Evolutionary conservation across 2,888 invertebrate genomes (phyloP).

Genomic region (Neria commutata): DNA sequence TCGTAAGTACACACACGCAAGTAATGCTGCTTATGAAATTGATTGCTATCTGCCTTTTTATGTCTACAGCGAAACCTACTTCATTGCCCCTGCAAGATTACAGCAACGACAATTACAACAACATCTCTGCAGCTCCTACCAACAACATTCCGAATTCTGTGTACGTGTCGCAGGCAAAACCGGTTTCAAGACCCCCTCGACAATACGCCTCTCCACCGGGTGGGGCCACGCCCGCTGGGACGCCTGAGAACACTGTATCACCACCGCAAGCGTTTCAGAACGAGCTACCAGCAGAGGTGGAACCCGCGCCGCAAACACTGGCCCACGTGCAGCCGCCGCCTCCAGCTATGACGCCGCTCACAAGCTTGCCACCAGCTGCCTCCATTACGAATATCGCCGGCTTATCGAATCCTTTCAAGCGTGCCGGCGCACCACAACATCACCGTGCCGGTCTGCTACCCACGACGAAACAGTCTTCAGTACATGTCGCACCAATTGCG

Average conservation of each 20-base stretch:
- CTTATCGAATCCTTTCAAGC: constrained; percentile 56
- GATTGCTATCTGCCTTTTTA: too few species aligned
- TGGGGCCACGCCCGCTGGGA: constrained; percentile 30
- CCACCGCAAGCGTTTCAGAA: constrained; percentile 38
- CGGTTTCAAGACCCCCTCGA: constrained; percentile 44
- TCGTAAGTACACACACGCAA: background rate
- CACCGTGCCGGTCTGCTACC: constrained; percentile 61
- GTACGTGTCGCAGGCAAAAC: constrained; percentile 50
- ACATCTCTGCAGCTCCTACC: constrained; percentile 14
- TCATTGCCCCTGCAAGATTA: constrained; percentile 13
- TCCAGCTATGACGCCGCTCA: constrained; percentile 19
- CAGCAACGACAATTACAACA: constrained; percentile 36
- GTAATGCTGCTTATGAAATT: too few species aligned
- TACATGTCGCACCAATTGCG: constrained; percentile 4
- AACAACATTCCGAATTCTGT: constrained; percentile 44
- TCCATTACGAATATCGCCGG: constrained; percentile 10
- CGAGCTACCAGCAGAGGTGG: constrained; percentile 20
- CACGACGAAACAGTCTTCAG: constrained; percentile 45
- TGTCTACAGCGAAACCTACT: constrained; percentile 16
- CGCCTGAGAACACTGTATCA: constrained; percentile 21
- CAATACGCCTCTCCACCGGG: constrained; percentile 46
- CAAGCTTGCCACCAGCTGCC: constrained; percentile 35
- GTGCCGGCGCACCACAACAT: constrained; percentile 48
- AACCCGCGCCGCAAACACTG: constrained; percentile 17
- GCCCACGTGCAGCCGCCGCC: constrained; percentile 18